phyloP scores from a whole-genome alignment of 1,140 invertebrate genomes.

The Brachionus calyciflorus region DNA sequence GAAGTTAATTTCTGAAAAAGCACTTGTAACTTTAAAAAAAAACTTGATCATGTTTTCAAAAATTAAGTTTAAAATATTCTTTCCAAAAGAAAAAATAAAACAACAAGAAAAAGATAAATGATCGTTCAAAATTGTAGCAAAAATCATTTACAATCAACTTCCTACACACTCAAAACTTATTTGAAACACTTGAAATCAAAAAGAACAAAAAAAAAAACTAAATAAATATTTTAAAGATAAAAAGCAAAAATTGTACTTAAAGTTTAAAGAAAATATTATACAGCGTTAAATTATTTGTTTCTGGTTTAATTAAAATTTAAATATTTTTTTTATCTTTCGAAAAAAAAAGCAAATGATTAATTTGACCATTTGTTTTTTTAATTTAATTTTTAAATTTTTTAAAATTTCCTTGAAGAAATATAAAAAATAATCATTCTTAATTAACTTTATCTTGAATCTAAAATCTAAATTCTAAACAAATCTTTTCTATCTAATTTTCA shows the following conservation, averaged over 20 bases:
- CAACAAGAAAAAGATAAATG: background rate
- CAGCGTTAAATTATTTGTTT: background rate
- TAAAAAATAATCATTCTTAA: too few species aligned
- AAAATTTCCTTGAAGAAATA: background rate
- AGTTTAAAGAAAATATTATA: background rate
- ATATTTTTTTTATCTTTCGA: background rate
- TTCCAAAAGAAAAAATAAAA: too few species aligned
- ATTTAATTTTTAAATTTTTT: slow-evolving; percentile 23
- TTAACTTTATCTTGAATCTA: too few species aligned
- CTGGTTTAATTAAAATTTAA: background rate
- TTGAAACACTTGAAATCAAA: slow-evolving; percentile 22
- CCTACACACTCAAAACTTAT: slow-evolving; percentile 7
- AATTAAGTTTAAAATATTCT: too few species aligned
- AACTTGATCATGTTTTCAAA: slow-evolving; percentile 9
- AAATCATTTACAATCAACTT: slow-evolving; percentile 9
- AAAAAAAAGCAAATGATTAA: slow-evolving; percentile 37
- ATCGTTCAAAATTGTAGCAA: background rate
- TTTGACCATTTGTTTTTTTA: slow-evolving; percentile 23
- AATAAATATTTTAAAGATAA: background rate
- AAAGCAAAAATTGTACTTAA: background rate
- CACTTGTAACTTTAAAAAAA: slow-evolving; percentile 3
- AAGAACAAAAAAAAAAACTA: too few species aligned
- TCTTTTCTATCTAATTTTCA: too few species aligned
- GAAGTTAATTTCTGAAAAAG: too few species aligned
- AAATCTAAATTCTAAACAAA: too few species aligned